Evolutionary conservation across 2,888 invertebrate genomes (phyloP), one percentile per base, ranked within the genome.

Genomic region (Itoplectis maculator): DNA sequence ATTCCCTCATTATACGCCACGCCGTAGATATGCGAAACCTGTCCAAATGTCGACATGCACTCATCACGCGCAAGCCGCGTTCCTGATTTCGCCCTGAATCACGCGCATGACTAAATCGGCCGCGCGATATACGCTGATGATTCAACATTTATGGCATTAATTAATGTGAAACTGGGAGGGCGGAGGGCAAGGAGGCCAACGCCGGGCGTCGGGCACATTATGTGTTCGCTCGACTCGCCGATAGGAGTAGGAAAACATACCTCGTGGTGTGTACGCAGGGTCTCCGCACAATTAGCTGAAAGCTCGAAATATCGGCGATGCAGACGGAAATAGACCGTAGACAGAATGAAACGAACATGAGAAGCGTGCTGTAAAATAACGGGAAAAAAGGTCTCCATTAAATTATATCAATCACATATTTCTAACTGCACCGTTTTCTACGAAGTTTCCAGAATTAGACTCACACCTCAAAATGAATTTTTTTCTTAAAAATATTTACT

Each of bases 1-100:
- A 45, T 56, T 66, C 76, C 42, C 13, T 37, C 54, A 56, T 29
- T 29, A 63, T 65, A 51, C n/a, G 65, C 23, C 65, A 2, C n/a
- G 51, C 74, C 63, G 11, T 65, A 15, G 18, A 51, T 40, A 11
- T 15, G 35, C 42, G 66, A 54, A 75, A 75, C 35, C 45, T 56
- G 75, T 66, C 45, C 42, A 45, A 75, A 66, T 51, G 75, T 75
- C 54, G 65, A 56, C 35, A 51, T 56, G 45, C 51, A 4, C 23
- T 40, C 65, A 63, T 75, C 74, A 42, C 42, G 49, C 35, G 29
- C 15, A 45, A 29, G 66, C 54, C 35, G 66, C 66, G 54, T 56
- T 66, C 35, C 42, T 65, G 54, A 66, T 66, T 56, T 45, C 18
- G 20, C 47, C 18, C 18, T 5, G 18, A 9, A 37, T 63, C 63